Percentiles rank a stretch among this genome's conserved stretches.
Conservation (phyloP, 2,113 vertebrate genomes). For the Vulpes vulpes region DNA sequence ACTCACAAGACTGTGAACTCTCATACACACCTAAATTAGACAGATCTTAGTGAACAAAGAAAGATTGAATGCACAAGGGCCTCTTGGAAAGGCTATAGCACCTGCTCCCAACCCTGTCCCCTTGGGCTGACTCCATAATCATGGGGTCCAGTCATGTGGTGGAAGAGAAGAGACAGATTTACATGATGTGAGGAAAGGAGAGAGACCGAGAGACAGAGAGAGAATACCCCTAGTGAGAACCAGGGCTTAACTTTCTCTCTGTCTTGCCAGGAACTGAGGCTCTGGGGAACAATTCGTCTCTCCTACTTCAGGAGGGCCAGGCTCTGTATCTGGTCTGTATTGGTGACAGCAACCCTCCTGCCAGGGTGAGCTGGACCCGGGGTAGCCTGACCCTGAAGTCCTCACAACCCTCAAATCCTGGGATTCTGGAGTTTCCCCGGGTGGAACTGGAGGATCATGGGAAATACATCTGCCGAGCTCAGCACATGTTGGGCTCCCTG, state of each 20-base stretch:
- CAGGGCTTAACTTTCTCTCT: background rate
- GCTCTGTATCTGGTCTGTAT: constrained; percentile 17
- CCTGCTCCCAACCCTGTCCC: too few relatives aligned
- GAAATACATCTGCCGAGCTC: background rate
- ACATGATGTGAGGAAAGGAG: too few relatives aligned
- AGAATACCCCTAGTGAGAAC: too few relatives aligned
- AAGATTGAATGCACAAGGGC: background rate
- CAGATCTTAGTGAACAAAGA: background rate
- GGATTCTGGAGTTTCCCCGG: background rate
- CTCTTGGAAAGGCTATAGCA: too few relatives aligned
- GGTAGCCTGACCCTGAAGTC: background rate
- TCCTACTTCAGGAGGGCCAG: constrained; percentile 29
- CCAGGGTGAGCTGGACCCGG: background rate
- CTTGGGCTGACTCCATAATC: background rate
- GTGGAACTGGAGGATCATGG: background rate
- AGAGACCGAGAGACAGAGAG: background rate
- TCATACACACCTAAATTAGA: background rate
- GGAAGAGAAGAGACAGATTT: background rate
- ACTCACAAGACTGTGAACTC: fast-evolving
- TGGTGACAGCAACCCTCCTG: background rate
- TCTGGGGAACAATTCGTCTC: background rate
- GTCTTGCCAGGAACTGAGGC: background rate
- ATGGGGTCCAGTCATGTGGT: background rate
- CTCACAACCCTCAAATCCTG: fast-evolving
- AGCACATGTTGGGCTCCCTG: background rate